Evolutionary conservation across 2,113 vertebrate species (phyloP).

Genomic region (Furnarius figulus): DNA sequence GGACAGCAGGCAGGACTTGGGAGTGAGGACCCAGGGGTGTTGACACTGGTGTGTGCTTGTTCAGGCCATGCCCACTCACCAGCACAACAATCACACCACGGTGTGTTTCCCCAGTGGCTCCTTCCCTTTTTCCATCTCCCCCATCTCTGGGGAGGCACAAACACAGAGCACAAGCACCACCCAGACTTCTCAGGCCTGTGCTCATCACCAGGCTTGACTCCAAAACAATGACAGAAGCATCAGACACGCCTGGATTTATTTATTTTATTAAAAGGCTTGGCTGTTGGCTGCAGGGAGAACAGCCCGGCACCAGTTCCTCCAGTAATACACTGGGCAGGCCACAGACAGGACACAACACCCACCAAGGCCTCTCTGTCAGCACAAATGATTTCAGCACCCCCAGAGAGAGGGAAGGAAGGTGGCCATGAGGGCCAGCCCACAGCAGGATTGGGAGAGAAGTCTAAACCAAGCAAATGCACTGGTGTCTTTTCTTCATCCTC

Average conservation of each 20-base stretch:
- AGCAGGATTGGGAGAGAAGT: background rate
- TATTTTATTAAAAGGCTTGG: conserved; percentile 37
- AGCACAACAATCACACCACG: background rate
- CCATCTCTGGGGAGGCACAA: background rate
- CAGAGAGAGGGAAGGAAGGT: background rate
- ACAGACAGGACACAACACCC: conserved; percentile 12
- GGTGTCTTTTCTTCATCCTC: background rate
- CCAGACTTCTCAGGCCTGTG: background rate
- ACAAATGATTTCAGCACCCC: background rate
- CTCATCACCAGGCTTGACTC: background rate
- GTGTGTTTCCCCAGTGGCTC: accelerated
- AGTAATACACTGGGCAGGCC: background rate
- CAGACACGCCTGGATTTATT: background rate
- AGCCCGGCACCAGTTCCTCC: background rate
- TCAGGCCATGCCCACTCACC: background rate
- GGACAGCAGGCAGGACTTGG: too few species aligned
- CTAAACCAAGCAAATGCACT: background rate
- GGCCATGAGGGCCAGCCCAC: background rate
- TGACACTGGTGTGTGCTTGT: too few species aligned
- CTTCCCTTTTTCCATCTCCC: background rate
- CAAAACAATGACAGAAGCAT: background rate
- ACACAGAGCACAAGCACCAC: background rate
- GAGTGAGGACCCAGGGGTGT: background rate
- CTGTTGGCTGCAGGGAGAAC: background rate
- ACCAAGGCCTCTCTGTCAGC: background rate